These are phyloP conservation scores for Eurois occulta DNA, from an alignment of 2,888 invertebrate genomes.

Conservation along the genomic window DNA sequence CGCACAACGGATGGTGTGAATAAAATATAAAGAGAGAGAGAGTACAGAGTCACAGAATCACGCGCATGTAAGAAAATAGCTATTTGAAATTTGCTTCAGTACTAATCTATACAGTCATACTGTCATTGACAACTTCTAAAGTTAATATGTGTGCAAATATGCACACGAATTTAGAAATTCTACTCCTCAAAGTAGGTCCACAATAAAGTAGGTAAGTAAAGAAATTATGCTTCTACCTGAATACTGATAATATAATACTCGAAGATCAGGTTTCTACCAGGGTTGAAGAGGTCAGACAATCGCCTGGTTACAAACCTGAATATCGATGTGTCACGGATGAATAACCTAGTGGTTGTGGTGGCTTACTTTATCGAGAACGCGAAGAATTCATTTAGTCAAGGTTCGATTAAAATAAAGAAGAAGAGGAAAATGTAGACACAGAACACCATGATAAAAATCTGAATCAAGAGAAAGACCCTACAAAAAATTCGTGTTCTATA, in stretches of 20 bases:
- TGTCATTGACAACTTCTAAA: background rate
- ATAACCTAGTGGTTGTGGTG: conserved; percentile 19
- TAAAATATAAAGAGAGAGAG: background rate
- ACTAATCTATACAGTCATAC: background rate
- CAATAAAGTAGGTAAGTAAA: conserved; percentile 23
- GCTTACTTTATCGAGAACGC: conserved; percentile 25
- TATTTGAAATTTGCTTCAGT: background rate
- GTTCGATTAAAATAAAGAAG: background rate
- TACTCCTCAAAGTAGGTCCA: conserved; percentile 6
- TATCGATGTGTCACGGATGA: conserved; percentile 34
- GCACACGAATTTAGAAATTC: conserved; percentile 11
- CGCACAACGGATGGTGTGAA: background rate
- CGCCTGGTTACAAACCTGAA: conserved; percentile 50
- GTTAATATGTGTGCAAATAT: background rate
- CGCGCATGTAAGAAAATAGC: background rate
- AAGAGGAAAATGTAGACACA: too few species aligned
- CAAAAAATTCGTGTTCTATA: background rate
- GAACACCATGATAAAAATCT: background rate
- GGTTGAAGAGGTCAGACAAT: conserved; percentile 59
- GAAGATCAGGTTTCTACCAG: conserved; percentile 49
- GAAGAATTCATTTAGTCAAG: conserved; percentile 2
- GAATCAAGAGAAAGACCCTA: background rate
- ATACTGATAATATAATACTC: conserved; percentile 39
- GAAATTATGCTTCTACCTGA: conserved; percentile 31
- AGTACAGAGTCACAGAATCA: background rate